A percentile compares a stretch with the other conserved stretches of the same genome.
These are phyloP conservation scores for Actenoides hombroni DNA, from an alignment of 2,113 vertebrate genomes.

Conservation along the genomic window DNA sequence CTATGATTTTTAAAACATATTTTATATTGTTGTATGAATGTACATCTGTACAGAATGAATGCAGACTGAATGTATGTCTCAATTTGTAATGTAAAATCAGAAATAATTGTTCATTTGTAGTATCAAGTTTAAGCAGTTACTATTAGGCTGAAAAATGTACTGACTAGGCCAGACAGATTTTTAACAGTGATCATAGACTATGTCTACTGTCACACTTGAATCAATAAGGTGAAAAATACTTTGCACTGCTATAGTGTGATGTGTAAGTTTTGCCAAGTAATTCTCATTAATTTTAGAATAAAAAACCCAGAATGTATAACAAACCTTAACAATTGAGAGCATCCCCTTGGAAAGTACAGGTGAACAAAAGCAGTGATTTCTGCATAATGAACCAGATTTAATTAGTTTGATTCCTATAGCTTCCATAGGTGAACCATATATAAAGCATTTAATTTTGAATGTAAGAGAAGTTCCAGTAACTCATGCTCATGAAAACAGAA, in stretches of 20 bases:
- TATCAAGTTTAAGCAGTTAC: neutral
- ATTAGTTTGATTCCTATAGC: neutral
- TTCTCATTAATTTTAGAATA: neutral
- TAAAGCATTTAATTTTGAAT: neutral
- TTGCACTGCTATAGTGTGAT: neutral
- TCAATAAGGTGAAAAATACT: neutral
- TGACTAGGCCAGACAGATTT: neutral
- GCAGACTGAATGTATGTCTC: neutral
- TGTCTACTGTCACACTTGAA: neutral
- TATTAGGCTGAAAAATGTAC: neutral
- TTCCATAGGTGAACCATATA: neutral
- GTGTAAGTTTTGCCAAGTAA: neutral
- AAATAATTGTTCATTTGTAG: neutral
- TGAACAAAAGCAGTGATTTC: neutral
- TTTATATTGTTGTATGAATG: no score
- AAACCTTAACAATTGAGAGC: neutral
- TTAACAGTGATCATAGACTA: neutral
- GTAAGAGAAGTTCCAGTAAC: neutral
- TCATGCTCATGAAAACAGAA: neutral
- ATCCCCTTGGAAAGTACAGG: neutral
- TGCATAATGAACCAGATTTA: neutral
- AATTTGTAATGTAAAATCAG: neutral
- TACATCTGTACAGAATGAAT: no score
- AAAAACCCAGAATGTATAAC: fast-evolving
- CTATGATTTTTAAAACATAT: neutral